Base-by-base conservation (phyloP, 2,113 vertebrate genomes). In the Silurus asotus region DNA sequence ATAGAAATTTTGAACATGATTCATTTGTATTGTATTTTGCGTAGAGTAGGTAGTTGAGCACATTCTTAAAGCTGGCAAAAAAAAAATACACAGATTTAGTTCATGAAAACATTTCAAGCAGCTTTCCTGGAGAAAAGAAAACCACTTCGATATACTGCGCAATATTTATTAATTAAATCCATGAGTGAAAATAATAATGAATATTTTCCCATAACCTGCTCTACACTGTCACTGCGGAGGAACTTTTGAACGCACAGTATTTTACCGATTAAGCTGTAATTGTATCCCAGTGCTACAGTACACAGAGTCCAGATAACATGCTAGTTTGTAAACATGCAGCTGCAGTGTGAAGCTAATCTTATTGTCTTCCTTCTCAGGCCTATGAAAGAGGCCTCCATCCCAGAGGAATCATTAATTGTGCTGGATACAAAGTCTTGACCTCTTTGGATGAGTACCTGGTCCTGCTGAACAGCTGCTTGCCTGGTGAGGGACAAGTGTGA, bases 381-480 rank as follows among this genome's bases (percentile, higher is more conserved):
- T 95, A 96, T 0, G 97, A 98, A 13, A 91, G 96, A 55, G 95
- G 95, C 17, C 91, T 97, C 7, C 93, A 95, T 0, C 95, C 97
- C 0, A 96, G 96, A 0, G 88, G 94, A 5, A 80, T 95, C 89
- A 92, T 99, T 92, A 97, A 96, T 95, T 98, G 96, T 0, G 97
- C 97, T 0, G 98, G 98, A 76, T 99, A 98, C 95, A 97, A 93
- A 90, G 92, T 96, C n/a, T 93, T 99, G 92, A 96, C 94, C 48
- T 97, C 97, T 0, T 72, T 98, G 91, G 97, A 99, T 25, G 95
- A 96, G 90, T 99, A 99, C 90, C 87, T 96, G 88, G 96, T 96
- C 78, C 93, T 99, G 64, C 92, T 99, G n/a, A 95, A 94, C 84
- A 93, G 20, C 91, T 96, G 96, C 80, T 93, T 97, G 74, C 96